A percentile compares a stretch with the other conserved stretches of the same genome.
Evolutionary conservation across 2,888 invertebrate species (phyloP).

Genomic region (Mamestra brassicae): DNA sequence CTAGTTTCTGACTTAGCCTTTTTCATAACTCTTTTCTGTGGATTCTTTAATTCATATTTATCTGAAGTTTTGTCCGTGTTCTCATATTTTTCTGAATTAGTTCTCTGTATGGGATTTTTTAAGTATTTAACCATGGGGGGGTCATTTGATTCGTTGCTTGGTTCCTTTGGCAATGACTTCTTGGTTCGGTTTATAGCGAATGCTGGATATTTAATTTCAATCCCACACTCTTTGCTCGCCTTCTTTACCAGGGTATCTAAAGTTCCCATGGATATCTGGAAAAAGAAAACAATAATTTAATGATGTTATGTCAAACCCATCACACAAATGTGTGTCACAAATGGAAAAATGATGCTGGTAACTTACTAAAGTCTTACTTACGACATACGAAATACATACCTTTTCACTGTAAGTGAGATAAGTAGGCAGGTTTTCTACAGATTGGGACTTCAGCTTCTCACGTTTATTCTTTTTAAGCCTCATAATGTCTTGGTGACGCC

Average conservation of each 20-base stretch:
- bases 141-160: slow-evolving; percentile 71
- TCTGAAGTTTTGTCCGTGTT: slow-evolving; percentile 71
- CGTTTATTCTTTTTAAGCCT: slow-evolving; percentile 71
- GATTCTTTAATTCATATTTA: slow-evolving; percentile 77
- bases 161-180: slow-evolving; percentile 54
- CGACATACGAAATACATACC: slow-evolving; percentile 78
- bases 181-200: slow-evolving; percentile 70
- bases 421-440: slow-evolving; percentile 94
- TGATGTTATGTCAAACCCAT: too few relatives aligned
- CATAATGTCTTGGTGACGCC: slow-evolving; percentile 75
- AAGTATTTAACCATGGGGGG: slow-evolving; percentile 77
- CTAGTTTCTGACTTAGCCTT: slow-evolving; percentile 78
- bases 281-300: slow-evolving; percentile 1
- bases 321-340: too few relatives aligned
- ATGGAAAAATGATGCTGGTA: too few relatives aligned
- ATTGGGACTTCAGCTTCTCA: slow-evolving; percentile 84
- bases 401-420: slow-evolving; percentile 93
- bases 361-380: too few relatives aligned
- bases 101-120: slow-evolving; percentile 76
- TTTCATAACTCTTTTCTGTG: slow-evolving; percentile 72
- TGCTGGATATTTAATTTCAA: slow-evolving; percentile 76
- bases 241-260: slow-evolving; percentile 89
- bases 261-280: slow-evolving; percentile 92
- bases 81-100: slow-evolving; percentile 80
- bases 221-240: slow-evolving; percentile 74